phyloP scores from a whole-genome alignment of 2,888 invertebrate genomes.

The Hypselothyrea guttata region DNA sequence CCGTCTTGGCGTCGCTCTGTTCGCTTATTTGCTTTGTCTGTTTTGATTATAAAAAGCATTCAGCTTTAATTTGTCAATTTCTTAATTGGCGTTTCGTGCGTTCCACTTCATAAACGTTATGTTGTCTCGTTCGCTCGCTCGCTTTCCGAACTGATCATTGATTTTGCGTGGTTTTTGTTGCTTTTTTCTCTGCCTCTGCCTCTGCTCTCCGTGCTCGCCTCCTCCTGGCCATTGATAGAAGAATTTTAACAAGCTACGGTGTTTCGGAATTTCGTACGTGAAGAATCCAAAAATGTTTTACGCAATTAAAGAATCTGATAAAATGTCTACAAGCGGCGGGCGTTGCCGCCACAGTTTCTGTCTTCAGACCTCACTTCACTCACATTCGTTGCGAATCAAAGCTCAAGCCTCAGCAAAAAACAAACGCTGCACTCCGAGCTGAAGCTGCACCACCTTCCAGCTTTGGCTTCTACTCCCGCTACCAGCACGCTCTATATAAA shows the following conservation, averaged over 20 bases:
- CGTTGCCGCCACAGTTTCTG: conserved; percentile 42
- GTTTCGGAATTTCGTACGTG: conserved; percentile 77
- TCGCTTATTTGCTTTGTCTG: conserved; percentile 76
- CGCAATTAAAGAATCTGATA: conserved; percentile 78
- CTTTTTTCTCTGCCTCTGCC: conserved; percentile 21
- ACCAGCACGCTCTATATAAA: conserved; percentile 25
- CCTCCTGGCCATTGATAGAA: conserved; percentile 76
- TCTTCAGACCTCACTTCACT: background rate
- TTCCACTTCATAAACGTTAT: conserved; percentile 63
- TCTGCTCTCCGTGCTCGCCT: conserved; percentile 27
- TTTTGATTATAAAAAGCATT: conserved; percentile 79
- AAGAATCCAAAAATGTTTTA: conserved; percentile 78
- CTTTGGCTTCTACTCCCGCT: conserved; percentile 10
- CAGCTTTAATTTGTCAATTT: conserved; percentile 77
- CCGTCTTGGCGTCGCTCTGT: conserved; percentile 13
- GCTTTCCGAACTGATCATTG: no score
- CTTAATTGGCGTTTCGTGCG: conserved; percentile 78
- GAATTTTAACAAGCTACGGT: conserved; percentile 76
- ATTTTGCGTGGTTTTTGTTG: no score
- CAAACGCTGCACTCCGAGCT: conserved; percentile 36
- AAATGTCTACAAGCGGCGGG: conserved; percentile 76
- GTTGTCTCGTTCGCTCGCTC: conserved; percentile 34
- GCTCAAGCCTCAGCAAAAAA: conserved; percentile 28
- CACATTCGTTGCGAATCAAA: conserved; percentile 9
- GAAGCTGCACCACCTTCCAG: conserved; percentile 7